phyloP scores from a whole-genome alignment of 2,797 vertebrate genomes.

The Pangasius larnaudii region DNA sequence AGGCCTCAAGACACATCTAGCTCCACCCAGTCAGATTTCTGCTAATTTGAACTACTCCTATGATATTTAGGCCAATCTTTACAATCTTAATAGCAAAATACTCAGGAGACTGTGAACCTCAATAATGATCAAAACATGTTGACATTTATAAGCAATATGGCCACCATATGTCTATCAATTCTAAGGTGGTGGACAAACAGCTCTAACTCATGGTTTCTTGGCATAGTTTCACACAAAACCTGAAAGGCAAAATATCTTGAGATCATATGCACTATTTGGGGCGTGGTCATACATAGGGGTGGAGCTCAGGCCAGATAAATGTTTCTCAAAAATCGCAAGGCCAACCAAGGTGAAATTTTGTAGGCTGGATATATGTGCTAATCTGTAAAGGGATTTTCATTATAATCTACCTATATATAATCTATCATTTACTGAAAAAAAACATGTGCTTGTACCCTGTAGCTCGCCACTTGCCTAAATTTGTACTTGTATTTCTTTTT shows the following conservation, averaged over 20 bases:
- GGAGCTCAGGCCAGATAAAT: no score
- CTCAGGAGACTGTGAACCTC: background rate
- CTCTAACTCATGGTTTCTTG: background rate
- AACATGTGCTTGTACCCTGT: background rate
- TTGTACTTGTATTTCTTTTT: no score
- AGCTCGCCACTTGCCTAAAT: background rate
- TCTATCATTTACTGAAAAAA: no score
- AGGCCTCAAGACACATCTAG: background rate
- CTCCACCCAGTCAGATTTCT: background rate
- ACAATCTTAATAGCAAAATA: background rate
- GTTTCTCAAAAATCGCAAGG: no score
- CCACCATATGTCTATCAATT: background rate
- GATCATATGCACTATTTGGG: background rate
- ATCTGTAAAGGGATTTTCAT: background rate
- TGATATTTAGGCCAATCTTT: background rate
- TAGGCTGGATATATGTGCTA: background rate
- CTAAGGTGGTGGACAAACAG: background rate
- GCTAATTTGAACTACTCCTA: background rate
- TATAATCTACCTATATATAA: background rate
- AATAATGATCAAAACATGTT: background rate
- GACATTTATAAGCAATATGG: background rate
- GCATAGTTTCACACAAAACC: background rate
- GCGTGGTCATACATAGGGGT: background rate
- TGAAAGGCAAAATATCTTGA: background rate
- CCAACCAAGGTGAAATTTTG: background rate